Base-by-base conservation (phyloP, 2,113 vertebrate species). In the Dinomys branickii region DNA sequence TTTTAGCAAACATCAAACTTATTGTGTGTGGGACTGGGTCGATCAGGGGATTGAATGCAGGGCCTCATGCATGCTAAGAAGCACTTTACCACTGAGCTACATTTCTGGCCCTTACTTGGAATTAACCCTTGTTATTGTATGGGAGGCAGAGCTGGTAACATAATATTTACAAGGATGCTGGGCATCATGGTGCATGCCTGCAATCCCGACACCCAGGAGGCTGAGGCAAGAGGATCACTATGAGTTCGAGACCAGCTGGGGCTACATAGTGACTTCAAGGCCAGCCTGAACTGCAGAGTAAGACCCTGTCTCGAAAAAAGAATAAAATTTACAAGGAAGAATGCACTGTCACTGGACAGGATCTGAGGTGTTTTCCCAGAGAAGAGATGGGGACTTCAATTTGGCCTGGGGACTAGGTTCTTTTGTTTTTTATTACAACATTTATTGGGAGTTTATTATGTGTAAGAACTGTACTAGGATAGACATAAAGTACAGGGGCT, bases 1-100 rank as follows among this genome's bases (percentile, higher is more conserved):
- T 94, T 63, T 90, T 38, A 92, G 33, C 17, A 85, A 85, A 88
- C 24, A 58, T 65, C 59, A 91, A 91, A 30, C 16, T 92, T 94
- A 4, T 90, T 96, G 22, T 8, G 71, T 8, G 8, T 41, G 71
- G 20, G 67, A 20, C 6, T 65, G 30, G 14, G 63, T 67, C 4
- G 20, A 24, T 9, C 38, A 75, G 20, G 22, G 38, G 4, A 44
- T 44, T 75, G 38, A 73, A 75, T 75, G 38, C 11, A 75, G 38
- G 69, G n/a, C 38, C 38, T 73, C 38, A 24, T 73, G 69, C n/a
- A 10, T 73, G 17, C n/a, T 26, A 26, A 71, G 30, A 67, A 41
- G 20, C 71, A 75, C 38, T 26, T 10, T 75, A 44, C 35, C 38
- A 44, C 38, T 75, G 71, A 44, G 71, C 38, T 2, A 75, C 22